A percentile compares a stretch with the other conserved stretches of the same genome.
These are phyloP conservation scores for Hapalemur alaotrensis DNA, from an alignment of 2,797 vertebrate genomes.

Conservation along the genomic window DNA sequence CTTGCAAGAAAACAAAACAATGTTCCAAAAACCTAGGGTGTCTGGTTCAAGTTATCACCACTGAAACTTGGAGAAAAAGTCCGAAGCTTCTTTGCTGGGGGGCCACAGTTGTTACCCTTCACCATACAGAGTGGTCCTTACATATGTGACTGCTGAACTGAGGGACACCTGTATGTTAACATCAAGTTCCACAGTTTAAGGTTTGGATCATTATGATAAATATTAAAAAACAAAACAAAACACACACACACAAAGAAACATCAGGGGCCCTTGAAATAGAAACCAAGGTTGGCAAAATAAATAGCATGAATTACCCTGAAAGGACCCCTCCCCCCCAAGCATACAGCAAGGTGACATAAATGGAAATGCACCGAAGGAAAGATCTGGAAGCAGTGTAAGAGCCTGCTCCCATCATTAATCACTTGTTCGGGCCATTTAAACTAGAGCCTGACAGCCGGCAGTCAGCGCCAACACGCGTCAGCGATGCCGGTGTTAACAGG, in stretches of 20 bases:
- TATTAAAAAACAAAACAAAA: slow-evolving; percentile 47
- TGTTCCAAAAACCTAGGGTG: neutral
- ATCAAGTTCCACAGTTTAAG: slow-evolving; percentile 42
- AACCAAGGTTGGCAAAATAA: slow-evolving; percentile 71
- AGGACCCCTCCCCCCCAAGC: slow-evolving; percentile 73
- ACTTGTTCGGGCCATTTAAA: slow-evolving; percentile 80
- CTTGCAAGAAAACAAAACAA: slow-evolving; percentile 33
- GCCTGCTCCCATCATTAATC: slow-evolving; percentile 81
- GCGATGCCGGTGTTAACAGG: slow-evolving; percentile 82
- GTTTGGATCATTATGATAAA: slow-evolving; percentile 61
- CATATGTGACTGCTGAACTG: neutral
- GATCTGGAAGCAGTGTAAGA: slow-evolving; percentile 70
- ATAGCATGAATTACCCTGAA: slow-evolving; percentile 65
- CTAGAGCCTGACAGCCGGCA: slow-evolving; percentile 79
- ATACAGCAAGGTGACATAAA: slow-evolving; percentile 67
- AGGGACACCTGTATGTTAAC: neutral
- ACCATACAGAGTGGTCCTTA: neutral
- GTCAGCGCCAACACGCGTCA: slow-evolving; percentile 82
- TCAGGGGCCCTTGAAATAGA: slow-evolving; percentile 68
- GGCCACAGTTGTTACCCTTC: neutral
- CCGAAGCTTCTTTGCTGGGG: neutral
- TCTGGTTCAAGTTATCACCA: slow-evolving; percentile 34
- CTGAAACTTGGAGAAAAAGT: neutral
- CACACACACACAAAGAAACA: slow-evolving; percentile 45
- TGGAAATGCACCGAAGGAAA: slow-evolving; percentile 70